Conservation (phyloP, 2,888 invertebrate species). For the Drosophila helvetica region DNA sequence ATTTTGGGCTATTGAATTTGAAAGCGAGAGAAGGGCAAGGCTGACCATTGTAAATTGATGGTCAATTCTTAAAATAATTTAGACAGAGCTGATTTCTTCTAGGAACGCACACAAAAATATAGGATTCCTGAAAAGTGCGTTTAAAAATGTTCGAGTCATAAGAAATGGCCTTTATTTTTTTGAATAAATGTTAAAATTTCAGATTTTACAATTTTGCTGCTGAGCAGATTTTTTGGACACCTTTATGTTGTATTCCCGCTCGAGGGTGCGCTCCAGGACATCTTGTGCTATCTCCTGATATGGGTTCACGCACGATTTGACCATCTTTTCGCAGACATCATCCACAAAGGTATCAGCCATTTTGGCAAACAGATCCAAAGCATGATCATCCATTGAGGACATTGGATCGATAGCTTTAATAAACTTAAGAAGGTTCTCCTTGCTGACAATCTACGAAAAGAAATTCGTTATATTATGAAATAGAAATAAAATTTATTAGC, state of each 20-base stretch:
- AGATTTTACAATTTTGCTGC: neutral
- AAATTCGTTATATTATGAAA: neutral
- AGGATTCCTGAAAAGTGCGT: neutral
- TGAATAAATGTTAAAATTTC: neutral
- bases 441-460: slow-evolving; percentile 24
- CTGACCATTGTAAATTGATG: no score
- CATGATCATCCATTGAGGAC: slow-evolving; percentile 55
- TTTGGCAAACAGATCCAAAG: slow-evolving; percentile 51
- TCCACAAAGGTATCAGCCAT: slow-evolving; percentile 47
- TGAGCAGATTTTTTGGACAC: slow-evolving; percentile 34
- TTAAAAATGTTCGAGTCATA: neutral
- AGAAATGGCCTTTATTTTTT: neutral
- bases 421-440: slow-evolving; percentile 35
- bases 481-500: no score
- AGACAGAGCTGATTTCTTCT: no score
- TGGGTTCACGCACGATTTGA: slow-evolving; percentile 47
- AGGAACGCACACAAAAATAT: no score
- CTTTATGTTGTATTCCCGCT: slow-evolving; percentile 65
- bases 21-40: neutral
- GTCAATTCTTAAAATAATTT: no score
- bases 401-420: slow-evolving; percentile 43
- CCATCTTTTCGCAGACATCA: slow-evolving; percentile 43
- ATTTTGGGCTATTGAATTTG: slow-evolving; percentile 25
- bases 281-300: slow-evolving; percentile 15
- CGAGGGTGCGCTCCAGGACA: slow-evolving; percentile 59